phyloP scores from a whole-genome alignment of 1,140 invertebrate genomes.

The Rhagoletis zephyria region DNA sequence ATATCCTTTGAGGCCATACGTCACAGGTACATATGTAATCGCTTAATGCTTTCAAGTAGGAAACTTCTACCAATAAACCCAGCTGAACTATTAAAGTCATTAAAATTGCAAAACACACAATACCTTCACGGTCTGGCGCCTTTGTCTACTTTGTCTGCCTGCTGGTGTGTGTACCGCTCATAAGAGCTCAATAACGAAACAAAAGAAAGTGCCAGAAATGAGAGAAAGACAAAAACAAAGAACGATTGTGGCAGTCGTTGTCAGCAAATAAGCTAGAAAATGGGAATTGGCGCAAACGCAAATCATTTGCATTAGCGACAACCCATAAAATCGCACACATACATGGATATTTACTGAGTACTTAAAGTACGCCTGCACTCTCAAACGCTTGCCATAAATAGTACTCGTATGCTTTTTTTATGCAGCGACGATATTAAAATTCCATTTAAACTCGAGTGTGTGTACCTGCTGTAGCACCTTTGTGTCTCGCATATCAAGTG shows the following conservation, averaged over 20 bases:
- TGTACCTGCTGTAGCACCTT: conserved; percentile 9
- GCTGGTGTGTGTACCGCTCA: background rate
- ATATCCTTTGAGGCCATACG: too few species aligned
- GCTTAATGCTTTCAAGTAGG: background rate
- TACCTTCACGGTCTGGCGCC: conserved; percentile 24
- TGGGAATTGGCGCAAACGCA: background rate
- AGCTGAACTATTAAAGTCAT: conserved; percentile 14
- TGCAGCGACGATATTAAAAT: conserved; percentile 25
- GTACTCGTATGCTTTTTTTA: background rate
- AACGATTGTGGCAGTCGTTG: background rate
- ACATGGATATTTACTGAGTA: background rate
- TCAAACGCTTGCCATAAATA: background rate
- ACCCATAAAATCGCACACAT: background rate
- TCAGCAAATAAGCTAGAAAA: conserved; percentile 14
- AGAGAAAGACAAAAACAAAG: background rate
- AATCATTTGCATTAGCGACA: background rate
- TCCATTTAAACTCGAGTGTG: conserved; percentile 37
- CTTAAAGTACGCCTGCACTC: background rate
- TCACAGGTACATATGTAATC: too few species aligned
- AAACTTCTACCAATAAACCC: background rate
- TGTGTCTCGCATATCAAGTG: conserved; percentile 16
- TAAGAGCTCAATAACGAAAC: background rate
- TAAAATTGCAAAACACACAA: conserved; percentile 35
- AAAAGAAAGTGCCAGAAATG: background rate
- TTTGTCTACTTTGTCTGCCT: background rate